phyloP scores from a whole-genome alignment of 1,140 invertebrate species.

The Brachionus angularis region DNA sequence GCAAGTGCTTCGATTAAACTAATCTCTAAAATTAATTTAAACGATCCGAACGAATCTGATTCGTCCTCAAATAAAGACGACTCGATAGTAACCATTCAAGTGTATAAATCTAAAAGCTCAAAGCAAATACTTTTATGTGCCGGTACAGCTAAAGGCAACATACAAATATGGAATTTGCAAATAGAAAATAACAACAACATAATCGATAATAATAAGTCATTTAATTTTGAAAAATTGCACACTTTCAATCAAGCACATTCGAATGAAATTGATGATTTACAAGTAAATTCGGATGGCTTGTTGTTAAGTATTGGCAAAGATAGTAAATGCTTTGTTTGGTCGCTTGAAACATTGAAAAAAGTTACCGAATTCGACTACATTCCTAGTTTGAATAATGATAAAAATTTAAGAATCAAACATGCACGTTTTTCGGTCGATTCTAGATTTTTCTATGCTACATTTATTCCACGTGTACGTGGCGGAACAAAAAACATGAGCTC shows the following conservation, averaged over 20 bases:
- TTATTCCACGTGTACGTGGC: conserved; percentile 6
- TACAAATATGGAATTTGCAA: conserved; percentile 1
- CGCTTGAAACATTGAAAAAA: conserved; percentile 11
- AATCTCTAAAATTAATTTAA: not conserved
- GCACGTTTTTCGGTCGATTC: conserved; percentile 5
- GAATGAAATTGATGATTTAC: conserved; percentile 27
- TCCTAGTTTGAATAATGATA: conserved; percentile 5
- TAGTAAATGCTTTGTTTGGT: conserved; percentile 6
- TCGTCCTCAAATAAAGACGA: too few relatives aligned
- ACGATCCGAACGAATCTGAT: too few relatives aligned
- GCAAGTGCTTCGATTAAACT: not conserved
- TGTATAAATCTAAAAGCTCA: not conserved
- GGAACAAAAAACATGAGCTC: not conserved
- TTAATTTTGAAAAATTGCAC: conserved; percentile 30
- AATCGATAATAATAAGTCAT: not conserved
- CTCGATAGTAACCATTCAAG: not conserved
- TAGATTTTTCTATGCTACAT: conserved; percentile 19
- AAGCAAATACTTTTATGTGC: not conserved
- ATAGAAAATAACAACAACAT: conserved; percentile 34
- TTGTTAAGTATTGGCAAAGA: conserved; percentile 26
- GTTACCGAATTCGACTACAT: conserved; percentile 12
- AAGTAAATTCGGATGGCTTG: conserved; percentile 1
- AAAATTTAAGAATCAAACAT: conserved; percentile 4
- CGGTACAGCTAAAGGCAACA: not conserved
- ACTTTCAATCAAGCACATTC: not conserved